These are phyloP conservation scores for Agapornis canus DNA, from an alignment of 2,797 vertebrate species.

Conservation along the genomic window DNA sequence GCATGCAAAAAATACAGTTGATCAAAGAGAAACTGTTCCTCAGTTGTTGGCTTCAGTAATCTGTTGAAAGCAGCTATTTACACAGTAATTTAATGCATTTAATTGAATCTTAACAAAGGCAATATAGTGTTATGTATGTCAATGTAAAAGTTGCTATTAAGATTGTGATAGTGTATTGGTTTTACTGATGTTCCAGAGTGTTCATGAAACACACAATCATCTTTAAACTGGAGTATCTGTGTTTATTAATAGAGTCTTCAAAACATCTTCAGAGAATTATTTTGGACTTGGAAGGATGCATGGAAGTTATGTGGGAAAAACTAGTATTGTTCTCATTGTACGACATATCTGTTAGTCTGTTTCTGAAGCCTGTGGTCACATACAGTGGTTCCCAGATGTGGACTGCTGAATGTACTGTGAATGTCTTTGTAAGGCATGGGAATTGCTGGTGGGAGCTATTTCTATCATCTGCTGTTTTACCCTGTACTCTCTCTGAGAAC, in stretches of 20 bases:
- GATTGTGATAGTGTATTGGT: not conserved
- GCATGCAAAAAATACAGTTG: not conserved
- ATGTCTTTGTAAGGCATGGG: not conserved
- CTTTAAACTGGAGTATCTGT: not conserved
- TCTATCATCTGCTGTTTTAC: not conserved
- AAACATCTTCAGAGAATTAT: not conserved
- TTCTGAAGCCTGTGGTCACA: not conserved
- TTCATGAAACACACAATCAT: not conserved
- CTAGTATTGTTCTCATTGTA: not conserved
- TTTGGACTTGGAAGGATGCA: not conserved
- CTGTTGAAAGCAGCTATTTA: constrained; percentile 8
- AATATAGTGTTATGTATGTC: not conserved
- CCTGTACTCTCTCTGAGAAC: not conserved
- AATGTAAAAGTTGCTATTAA: not conserved
- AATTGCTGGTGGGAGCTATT: not conserved
- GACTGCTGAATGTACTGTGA: not conserved
- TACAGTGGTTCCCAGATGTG: not conserved
- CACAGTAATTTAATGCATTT: not conserved
- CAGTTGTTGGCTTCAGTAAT: not conserved
- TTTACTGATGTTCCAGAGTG: constrained; percentile 4
- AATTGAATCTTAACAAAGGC: constrained; percentile 26
- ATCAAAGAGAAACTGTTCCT: not conserved
- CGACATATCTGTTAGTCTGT: not conserved
- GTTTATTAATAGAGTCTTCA: not conserved
- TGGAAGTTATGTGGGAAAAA: not conserved